These are phyloP conservation scores for Phataginus tricuspis DNA, from an alignment of 2,797 vertebrate genomes.

Conservation along the genomic window DNA sequence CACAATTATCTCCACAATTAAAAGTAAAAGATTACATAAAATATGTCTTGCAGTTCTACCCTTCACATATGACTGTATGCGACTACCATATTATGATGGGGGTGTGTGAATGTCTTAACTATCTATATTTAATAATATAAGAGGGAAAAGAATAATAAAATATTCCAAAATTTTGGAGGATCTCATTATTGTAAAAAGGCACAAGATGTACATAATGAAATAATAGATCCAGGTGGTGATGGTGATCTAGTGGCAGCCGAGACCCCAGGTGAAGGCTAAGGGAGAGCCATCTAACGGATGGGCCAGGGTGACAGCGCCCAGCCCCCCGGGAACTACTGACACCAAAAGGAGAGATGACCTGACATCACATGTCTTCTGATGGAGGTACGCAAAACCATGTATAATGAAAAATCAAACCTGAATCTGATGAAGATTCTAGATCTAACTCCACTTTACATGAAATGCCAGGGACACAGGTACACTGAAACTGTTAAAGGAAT, in stretches of 20 bases:
- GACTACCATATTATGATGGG: background rate
- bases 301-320: background rate
- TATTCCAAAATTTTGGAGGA: conserved; percentile 19
- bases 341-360: background rate
- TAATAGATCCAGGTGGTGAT: background rate
- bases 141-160: background rate
- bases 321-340: background rate
- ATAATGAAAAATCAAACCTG: background rate
- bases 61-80: background rate
- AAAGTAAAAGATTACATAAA: background rate
- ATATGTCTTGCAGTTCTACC: background rate
- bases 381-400: background rate
- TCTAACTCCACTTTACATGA: background rate
- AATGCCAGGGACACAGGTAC: background rate
- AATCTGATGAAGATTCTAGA: background rate
- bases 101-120: background rate
- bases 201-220: background rate
- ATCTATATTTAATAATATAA: background rate
- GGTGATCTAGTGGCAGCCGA: background rate
- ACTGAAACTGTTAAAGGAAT: background rate
- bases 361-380: background rate
- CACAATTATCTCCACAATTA: background rate
- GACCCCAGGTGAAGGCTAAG: background rate
- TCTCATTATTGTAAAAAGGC: background rate
- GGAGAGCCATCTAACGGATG: background rate